Conservation (phyloP, 2,113 vertebrate species). For the Malurus melanocephalus region DNA sequence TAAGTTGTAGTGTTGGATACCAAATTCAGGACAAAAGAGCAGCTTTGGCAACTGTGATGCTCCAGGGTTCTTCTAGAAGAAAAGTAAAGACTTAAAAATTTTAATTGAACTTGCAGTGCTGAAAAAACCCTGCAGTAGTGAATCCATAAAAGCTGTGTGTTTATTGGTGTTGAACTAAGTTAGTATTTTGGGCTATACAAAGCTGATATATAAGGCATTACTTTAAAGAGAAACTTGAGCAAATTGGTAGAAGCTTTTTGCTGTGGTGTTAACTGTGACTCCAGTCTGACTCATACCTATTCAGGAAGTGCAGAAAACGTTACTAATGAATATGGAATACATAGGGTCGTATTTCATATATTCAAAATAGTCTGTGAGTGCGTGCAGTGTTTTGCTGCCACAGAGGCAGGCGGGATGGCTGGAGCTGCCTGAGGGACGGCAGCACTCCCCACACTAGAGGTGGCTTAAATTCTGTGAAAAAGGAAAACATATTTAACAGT, state of each 20-base stretch:
- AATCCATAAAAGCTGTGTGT: neutral
- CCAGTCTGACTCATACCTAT: conserved; percentile 16
- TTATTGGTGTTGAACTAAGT: neutral
- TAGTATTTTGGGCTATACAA: neutral
- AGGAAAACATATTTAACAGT: neutral
- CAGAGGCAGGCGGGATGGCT: neutral
- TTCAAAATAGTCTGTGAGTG: neutral
- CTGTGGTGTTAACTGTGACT: neutral
- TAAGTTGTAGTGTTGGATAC: neutral
- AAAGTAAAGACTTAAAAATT: neutral
- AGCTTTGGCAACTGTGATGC: neutral
- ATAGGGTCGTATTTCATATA: conserved; percentile 4
- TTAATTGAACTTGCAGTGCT: neutral
- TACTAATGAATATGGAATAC: conserved; percentile 35
- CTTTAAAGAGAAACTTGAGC: neutral
- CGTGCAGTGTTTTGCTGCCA: neutral
- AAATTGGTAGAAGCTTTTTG: neutral
- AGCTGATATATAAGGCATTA: neutral
- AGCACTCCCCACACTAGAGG: neutral
- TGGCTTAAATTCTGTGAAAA: neutral
- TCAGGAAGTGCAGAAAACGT: neutral
- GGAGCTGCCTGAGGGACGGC: rapidly evolving
- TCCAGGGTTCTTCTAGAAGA: neutral
- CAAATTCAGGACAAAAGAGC: neutral
- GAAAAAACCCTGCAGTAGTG: neutral